A percentile compares a stretch with the other conserved stretches of the same genome.
phyloP scores from a whole-genome alignment of 2,888 invertebrate genomes.

The Ctenicera cuprea region DNA sequence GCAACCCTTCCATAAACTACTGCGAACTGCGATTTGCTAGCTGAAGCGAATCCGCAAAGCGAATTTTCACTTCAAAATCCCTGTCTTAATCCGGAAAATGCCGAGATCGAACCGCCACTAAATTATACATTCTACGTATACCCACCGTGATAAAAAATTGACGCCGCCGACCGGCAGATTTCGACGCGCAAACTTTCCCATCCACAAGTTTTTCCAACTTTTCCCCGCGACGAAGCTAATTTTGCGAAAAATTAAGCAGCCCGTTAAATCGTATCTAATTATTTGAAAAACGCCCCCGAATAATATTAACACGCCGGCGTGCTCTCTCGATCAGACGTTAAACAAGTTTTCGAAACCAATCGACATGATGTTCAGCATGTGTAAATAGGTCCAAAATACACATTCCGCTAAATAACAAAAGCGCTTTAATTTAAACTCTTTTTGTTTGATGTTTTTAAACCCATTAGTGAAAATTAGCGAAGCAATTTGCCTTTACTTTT shows the following conservation, averaged over 20 bases:
- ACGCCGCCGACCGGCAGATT: constrained; percentile 20
- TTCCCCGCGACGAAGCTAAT: constrained; percentile 12
- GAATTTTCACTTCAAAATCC: constrained; percentile 67
- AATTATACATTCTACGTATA: constrained; percentile 56
- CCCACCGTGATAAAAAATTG: constrained; percentile 33
- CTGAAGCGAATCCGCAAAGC: constrained; percentile 63
- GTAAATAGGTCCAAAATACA: constrained; percentile 44
- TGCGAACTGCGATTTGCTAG: constrained; percentile 65
- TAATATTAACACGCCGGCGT: constrained; percentile 31
- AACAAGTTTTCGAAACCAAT: constrained; percentile 39
- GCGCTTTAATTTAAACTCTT: constrained; percentile 15
- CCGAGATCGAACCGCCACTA: constrained; percentile 54
- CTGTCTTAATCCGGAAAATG: constrained; percentile 61
- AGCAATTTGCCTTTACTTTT: too few species aligned
- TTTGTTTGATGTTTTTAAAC: constrained; percentile 17
- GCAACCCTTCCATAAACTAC: constrained; percentile 66
- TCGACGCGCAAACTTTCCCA: constrained; percentile 20
- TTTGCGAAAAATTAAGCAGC: constrained; percentile 30
- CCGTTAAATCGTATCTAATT: constrained; percentile 30
- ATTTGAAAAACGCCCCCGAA: constrained; percentile 31
- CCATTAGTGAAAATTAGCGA: constrained; percentile 18
- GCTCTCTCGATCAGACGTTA: constrained; percentile 20
- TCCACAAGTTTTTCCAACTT: constrained; percentile 31
- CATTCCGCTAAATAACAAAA: constrained; percentile 32
- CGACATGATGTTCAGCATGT: constrained; percentile 48